Base-by-base conservation (phyloP, 2,113 vertebrate genomes). In the Spilogale gracilis region DNA sequence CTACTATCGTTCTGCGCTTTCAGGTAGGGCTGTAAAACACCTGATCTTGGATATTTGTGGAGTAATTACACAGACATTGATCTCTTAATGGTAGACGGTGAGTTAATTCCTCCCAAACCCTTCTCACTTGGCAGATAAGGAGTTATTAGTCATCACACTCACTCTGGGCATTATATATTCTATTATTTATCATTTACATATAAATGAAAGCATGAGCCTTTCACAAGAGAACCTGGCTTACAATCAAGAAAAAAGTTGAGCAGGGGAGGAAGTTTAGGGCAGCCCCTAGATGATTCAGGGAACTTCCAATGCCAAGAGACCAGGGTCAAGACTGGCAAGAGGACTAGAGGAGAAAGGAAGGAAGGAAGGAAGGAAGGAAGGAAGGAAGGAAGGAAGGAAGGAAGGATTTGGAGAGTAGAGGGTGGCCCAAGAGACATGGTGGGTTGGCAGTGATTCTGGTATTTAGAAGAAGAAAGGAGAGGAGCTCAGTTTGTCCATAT, bases 131-230 rank as follows among this genome's bases (percentile, higher is more conserved):
- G 94, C 95, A 94, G 89, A 92, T 94, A 95, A 95, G 82, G 87
- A 97, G 91, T 95, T 96, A 87, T 94, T 95, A 96, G 92, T 91
- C 96, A 94, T 67, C 56, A 84, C n/a, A 78, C 25, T 97, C 87
- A 90, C 89, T 87, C 82, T 88, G 83, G 61, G 76, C 85, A 63
- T 95, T 95, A 45, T 60, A 95, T 95, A 97, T 97, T 97, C 94
- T 96, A 97, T 96, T 97, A 98, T 97, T 98, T 98, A 97, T 95
- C 95, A 97, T 98, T 97, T 96, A 96, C 97, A 96, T 97, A 96
- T 89, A 94, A 98, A 96, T 93, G 94, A 94, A 96, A 98, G 73
- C 91, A 67, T 93, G 91, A 96, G 73, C 88, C 85, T 97, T 73
- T 94, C 69, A 65, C 58, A 86, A 79, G 91, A 89, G 58, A 94